Evolutionary conservation across 2,888 invertebrate species (phyloP), one percentile per base, ranked within the genome.

Genomic region (Pocota personata): DNA sequence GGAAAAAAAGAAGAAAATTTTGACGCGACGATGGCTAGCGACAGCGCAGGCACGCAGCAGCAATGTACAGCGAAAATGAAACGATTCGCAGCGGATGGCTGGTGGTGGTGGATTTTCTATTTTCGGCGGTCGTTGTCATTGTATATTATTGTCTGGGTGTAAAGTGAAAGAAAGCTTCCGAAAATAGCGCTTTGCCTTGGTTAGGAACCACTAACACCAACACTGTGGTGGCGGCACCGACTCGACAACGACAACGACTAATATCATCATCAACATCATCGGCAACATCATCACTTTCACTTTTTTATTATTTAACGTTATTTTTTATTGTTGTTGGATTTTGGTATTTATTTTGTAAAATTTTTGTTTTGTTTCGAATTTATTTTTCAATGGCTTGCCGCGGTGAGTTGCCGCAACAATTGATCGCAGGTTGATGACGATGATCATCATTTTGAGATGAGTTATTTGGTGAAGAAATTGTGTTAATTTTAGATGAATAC

Each of bases 81-180:
- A 76, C 66, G 37, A 55, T 78, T 75, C 76, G 64, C 76, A 55
- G 76, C 76, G 76, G 66, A 76, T 60, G 67, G 60, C 48, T 67
- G 62, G 57, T 80, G 66, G 75, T 75, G 57, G 62, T 80, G 24
- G 73, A 66, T 72, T 86, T 86, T 86, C 86, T 86, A 82, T 86
- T 86, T 86, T 86, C 72, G 86, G 86, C 76, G 52, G 62, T 86
- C 67, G 37, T 24, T 30, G 75, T 71, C 21, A 16, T 50, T 50
- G 24, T 55, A 30, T 55, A 30, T 55, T 32, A 40, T 24, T 30
- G 32, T n/a, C 43, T 60, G 48, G 21, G 27, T 73, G 67, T 72
- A 67, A 79, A 58, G 66, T 67, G 66, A 80, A 86, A 86, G 86
- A 86, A 86, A 82, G 82, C 86, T 86, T 86, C 86, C 86, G 72